A percentile compares a stretch with the other conserved stretches of the same genome.
Conservation (phyloP, 1,140 invertebrate genomes). For the Procambarus virginalis region DNA sequence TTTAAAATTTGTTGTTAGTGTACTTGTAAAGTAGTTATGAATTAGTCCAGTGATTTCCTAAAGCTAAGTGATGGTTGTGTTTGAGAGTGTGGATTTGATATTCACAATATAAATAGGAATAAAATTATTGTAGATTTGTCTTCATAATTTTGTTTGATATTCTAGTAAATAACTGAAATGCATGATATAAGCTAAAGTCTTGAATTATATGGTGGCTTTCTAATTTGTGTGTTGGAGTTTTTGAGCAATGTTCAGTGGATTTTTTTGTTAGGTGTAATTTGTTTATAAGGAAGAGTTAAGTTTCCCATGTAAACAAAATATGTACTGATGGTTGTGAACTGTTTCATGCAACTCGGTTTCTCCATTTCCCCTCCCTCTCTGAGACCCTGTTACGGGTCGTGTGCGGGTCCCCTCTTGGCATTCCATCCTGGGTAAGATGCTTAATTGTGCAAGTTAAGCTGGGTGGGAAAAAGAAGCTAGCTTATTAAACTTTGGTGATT, state of each 20-base stretch:
- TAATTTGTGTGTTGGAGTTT: not conserved
- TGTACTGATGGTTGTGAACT: slow-evolving; percentile 19
- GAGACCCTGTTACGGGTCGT: slow-evolving; percentile 29
- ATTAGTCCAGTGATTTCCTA: not conserved
- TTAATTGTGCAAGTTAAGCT: not conserved
- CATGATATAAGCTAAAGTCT: not conserved
- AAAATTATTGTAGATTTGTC: not conserved
- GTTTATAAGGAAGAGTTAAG: not conserved
- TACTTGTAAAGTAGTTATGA: not conserved
- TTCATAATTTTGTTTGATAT: not conserved
- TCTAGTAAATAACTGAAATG: not conserved
- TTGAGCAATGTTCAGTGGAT: not conserved
- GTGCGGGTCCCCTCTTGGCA: slow-evolving; percentile 36
- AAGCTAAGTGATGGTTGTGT: not conserved
- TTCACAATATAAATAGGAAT: not conserved
- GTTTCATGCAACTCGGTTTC: slow-evolving; percentile 4
- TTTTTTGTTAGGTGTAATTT: not conserved
- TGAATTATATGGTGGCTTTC: not conserved
- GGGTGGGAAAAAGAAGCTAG: slow-evolving; percentile 4
- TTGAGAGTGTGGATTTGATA: not conserved
- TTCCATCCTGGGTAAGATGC: slow-evolving; percentile 37
- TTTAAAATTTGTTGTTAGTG: not conserved
- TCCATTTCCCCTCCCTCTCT: not conserved
- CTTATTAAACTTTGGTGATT: not conserved
- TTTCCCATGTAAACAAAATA: not conserved